Evolutionary conservation across 2,113 vertebrate species (phyloP), one percentile per base, ranked within the genome.

Genomic region (Clarias magur): DNA sequence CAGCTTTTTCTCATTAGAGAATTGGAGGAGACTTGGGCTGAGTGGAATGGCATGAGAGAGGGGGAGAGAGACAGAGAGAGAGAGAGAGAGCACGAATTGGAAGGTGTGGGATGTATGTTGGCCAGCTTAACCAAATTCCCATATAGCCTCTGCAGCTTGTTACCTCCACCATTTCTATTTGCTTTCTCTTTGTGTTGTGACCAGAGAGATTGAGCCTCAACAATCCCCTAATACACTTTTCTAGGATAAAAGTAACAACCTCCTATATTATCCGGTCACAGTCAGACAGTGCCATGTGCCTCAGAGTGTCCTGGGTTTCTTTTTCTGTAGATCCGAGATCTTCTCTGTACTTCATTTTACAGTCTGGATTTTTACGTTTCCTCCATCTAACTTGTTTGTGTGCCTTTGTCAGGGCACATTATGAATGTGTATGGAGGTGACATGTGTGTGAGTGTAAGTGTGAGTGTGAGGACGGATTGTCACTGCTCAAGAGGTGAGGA

Each of bases 1-100:
- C 96, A 97, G 95, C 95, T 96, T 97, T 97, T 97, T 96, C 95
- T 97, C 96, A 97, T 96, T 96, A 96, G 94, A 90, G 91, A 91
- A 91, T 90, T 92, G 90, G 88, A 92, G 87, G 86, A 92, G 92
- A 90, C 89, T 90, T 83, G 89, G 89, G 89, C 90, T 90, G 84
- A 94, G 93, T 92, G 95, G 96, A 95, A 96, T 96, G 96, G 96
- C 95, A 97, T 96, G 96, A 88, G 85, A 62, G 27, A 85, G 84
- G 48, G 85, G 76, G 79, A 65, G 57, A 81, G 85, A 84, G 85
- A 89, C 86, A 88, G 70, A 62, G 56, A 67, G 42, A 78, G 82
- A 84, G 25, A 83, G 87, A 59, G 70, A 88, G 83, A 48, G 63
- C 15, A 70, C 12, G 67, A 80, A 63, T 82, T 82, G 73, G 84